These are phyloP conservation scores for Cephus nigrinus DNA, from an alignment of 2,888 invertebrate genomes.

Conservation along the genomic window DNA sequence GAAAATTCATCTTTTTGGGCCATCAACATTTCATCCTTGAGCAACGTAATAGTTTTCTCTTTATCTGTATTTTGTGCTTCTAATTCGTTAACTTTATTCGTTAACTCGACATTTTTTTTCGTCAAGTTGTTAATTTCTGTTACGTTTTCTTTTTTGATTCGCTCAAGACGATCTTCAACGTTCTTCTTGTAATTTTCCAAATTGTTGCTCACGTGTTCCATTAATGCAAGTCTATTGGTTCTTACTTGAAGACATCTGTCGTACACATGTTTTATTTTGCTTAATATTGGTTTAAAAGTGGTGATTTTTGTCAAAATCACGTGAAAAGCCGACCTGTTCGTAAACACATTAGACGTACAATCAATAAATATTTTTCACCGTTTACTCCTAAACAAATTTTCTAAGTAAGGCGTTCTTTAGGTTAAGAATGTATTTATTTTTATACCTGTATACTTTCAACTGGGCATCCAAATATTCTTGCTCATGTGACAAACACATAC, in stretches of 20 bases:
- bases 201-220: conserved; percentile 19
- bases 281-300: conserved; percentile 64
- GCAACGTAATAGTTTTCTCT: background rate
- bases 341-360: conserved; percentile 57
- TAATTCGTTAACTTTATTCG: conserved; percentile 39
- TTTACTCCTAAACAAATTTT: background rate
- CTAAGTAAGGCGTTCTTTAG: background rate
- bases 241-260: conserved; percentile 64
- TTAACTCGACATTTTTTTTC: conserved; percentile 61
- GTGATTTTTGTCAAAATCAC: conserved; percentile 60
- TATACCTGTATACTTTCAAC: conserved; percentile 6
- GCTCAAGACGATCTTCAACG: conserved; percentile 21
- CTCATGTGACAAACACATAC: conserved; percentile 3
- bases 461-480: conserved; percentile 14
- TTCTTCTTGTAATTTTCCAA: conserved; percentile 23
- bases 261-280: conserved; percentile 65
- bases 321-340: conserved; percentile 61
- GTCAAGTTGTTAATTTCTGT: conserved; percentile 58
- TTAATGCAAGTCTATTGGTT: conserved; percentile 61
- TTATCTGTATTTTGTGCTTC: conserved; percentile 2
- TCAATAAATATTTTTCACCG: background rate
- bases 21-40: background rate
- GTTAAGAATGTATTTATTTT: background rate
- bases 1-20: background rate
- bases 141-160: conserved; percentile 33